Evolutionary conservation across 2,113 vertebrate genomes (phyloP), one percentile per base, ranked within the genome.

Genomic region (Paradoxurus hermaphroditus): DNA sequence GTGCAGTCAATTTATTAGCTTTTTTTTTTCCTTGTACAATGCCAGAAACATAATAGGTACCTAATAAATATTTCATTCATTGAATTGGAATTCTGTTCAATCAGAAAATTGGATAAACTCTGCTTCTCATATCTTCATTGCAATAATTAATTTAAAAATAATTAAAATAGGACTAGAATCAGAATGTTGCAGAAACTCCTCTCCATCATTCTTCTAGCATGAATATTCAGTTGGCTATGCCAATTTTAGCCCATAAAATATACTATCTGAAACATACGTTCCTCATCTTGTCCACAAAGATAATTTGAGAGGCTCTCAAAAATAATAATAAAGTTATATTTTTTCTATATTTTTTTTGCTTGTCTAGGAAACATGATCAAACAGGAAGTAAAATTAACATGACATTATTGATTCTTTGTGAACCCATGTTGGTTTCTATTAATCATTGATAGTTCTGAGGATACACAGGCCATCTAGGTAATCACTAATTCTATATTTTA

Each of bases 131-230:
- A 90, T 92, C 46, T 90, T 89, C 31, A 93, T 91, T 92, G 56
- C 34, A 87, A 78, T 91, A 90, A 95, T 96, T 96, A 95, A 95
- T 94, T 95, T 87, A 90, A 96, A 93, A 96, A 93, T 96, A 86
- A 91, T 91, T 93, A 86, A 27, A 83, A 36, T 51, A 84, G 7
- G 23, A 63, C 19, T 90, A 25, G 39, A 96, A 31, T 90, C 46
- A 86, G 29, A 75, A 27, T 3, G 7, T 83, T 63, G 8, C 18
- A 86, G 63, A 94, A 96, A 85, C 5, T 93, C 77, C 41, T 91
- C 3, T 87, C 49, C 23, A 49, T 89, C 31, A 81, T 84, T 86
- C 31, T 81, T 87, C 87, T 78, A 72, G 5, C 41, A 87, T 87
- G 27, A 96, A 95, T 95, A 73, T 91, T 96, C 95, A 95, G 84